A percentile compares a stretch with the other conserved stretches of the same genome.
Conservation (phyloP, 1,140 invertebrate genomes). For the Dufourea novaeangliae region DNA sequence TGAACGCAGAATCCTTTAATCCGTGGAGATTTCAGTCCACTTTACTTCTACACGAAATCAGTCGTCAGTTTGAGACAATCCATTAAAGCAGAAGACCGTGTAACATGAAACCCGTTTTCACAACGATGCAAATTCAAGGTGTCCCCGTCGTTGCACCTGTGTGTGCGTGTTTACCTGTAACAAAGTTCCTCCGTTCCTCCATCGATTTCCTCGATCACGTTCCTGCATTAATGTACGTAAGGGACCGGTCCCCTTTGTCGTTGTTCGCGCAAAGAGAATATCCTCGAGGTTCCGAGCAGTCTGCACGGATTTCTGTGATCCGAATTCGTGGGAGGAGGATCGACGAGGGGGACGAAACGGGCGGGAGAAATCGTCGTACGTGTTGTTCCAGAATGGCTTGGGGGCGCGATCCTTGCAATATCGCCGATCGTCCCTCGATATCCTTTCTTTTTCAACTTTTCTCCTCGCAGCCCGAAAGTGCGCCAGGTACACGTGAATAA, state of each 20-base stretch:
- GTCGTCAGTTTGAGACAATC: neutral
- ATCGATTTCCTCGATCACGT: constrained; percentile 42
- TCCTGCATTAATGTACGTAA: constrained; percentile 42
- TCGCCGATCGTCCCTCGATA: constrained; percentile 35
- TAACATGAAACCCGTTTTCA: neutral
- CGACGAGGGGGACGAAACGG: neutral
- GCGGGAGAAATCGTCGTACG: constrained; percentile 27
- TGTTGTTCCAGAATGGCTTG: constrained; percentile 44
- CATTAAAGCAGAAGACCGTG: neutral
- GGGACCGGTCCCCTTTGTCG: constrained; percentile 20
- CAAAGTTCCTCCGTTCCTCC: neutral
- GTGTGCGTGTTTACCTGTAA: neutral
- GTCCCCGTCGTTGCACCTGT: neutral
- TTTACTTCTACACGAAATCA: neutral
- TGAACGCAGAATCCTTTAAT: neutral
- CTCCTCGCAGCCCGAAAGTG: neutral
- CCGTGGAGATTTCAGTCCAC: neutral
- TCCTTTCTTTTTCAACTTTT: constrained; percentile 42
- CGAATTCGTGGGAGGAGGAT: neutral
- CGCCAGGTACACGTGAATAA: constrained; percentile 13
- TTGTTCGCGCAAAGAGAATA: constrained; percentile 36
- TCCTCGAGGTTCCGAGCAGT: constrained; percentile 20
- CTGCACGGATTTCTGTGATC: constrained; percentile 34
- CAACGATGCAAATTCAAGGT: neutral
- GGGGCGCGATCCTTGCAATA: constrained; percentile 39